A percentile compares a stretch with the other conserved stretches of the same genome.
phyloP scores from a whole-genome alignment of 2,113 vertebrate species.

The Menidia beryllina region DNA sequence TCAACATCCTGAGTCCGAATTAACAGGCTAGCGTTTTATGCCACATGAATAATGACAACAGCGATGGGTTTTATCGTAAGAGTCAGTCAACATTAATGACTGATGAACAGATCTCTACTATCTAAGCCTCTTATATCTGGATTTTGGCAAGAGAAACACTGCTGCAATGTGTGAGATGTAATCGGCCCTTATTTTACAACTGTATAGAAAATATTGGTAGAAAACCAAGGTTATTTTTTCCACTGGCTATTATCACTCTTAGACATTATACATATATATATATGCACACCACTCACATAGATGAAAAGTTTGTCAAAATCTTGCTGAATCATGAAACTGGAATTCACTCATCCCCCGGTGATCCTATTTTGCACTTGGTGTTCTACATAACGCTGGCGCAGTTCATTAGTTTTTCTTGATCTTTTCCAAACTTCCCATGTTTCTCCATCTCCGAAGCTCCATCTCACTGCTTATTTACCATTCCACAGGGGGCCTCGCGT shows the following conservation, averaged over 20 bases:
- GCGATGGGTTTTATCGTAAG: constrained; percentile 77
- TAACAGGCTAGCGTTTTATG: constrained; percentile 69
- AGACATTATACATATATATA: constrained; percentile 42
- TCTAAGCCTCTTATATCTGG: constrained; percentile 36
- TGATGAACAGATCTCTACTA: constrained; percentile 54
- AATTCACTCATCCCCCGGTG: constrained; percentile 65
- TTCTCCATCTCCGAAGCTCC: constrained; percentile 24
- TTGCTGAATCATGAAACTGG: constrained; percentile 56
- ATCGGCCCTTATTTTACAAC: constrained; percentile 17
- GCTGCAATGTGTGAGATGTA: constrained; percentile 1
- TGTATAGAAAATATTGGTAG: constrained; percentile 1
- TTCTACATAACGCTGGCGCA: constrained; percentile 45
- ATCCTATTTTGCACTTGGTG: constrained; percentile 61
- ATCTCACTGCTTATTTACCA: constrained; percentile 62
- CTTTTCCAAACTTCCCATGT: constrained; percentile 32
- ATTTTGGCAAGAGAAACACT: constrained; percentile 11
- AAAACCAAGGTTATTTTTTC: constrained; percentile 9
- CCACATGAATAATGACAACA: constrained; percentile 75
- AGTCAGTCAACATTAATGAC: constrained; percentile 68
- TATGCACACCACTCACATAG: constrained; percentile 44
- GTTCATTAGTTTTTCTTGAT: constrained; percentile 44
- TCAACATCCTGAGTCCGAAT: constrained; percentile 64
- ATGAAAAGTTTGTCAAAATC: constrained; percentile 52
- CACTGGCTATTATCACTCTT: constrained; percentile 7
- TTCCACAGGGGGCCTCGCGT: constrained; percentile 67